Conservation (phyloP, 1,140 invertebrate genomes). For the Nasonia longicornis region DNA sequence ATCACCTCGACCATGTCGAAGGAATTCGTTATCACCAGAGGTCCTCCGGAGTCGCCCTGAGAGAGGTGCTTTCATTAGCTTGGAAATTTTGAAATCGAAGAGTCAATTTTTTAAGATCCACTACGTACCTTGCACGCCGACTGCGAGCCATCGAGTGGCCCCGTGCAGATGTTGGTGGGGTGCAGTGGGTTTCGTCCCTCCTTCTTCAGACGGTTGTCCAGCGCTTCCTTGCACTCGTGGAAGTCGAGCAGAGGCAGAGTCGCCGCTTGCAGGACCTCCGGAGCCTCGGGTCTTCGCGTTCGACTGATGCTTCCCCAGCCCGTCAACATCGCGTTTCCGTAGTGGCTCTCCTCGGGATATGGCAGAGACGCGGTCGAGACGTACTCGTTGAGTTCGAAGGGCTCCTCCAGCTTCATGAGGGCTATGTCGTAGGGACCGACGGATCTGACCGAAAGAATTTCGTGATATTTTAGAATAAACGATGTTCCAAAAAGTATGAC, state of each 20-base stretch:
- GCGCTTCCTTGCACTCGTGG: conserved; percentile 56
- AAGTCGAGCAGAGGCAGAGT: conserved; percentile 66
- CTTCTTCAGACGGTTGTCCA: conserved; percentile 55
- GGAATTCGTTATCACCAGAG: conserved; percentile 67
- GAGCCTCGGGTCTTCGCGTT: conserved; percentile 57
- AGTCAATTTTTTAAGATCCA: background rate
- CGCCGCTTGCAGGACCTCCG: conserved; percentile 63
- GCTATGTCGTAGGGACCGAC: conserved; percentile 71
- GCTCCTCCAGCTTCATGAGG: conserved; percentile 66
- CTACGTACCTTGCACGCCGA: conserved; percentile 65
- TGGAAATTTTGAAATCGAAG: background rate
- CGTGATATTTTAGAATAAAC: background rate
- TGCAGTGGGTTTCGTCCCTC: conserved; percentile 61
- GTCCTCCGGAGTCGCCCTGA: conserved; percentile 77
- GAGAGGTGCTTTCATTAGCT: background rate
- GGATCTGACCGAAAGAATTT: conserved; percentile 45
- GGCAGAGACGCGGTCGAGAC: conserved; percentile 65
- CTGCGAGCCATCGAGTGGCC: conserved; percentile 65
- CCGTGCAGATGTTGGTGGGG: conserved; percentile 68
- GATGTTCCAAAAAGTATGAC: background rate
- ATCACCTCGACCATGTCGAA: conserved; percentile 58
- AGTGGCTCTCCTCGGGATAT: conserved; percentile 60
- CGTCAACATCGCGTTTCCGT: conserved; percentile 65
- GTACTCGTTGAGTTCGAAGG: conserved; percentile 64
- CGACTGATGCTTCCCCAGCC: conserved; percentile 68